These are phyloP conservation scores for Drosophila watanabei DNA, from an alignment of 1,140 invertebrate genomes.

Conservation along the genomic window DNA sequence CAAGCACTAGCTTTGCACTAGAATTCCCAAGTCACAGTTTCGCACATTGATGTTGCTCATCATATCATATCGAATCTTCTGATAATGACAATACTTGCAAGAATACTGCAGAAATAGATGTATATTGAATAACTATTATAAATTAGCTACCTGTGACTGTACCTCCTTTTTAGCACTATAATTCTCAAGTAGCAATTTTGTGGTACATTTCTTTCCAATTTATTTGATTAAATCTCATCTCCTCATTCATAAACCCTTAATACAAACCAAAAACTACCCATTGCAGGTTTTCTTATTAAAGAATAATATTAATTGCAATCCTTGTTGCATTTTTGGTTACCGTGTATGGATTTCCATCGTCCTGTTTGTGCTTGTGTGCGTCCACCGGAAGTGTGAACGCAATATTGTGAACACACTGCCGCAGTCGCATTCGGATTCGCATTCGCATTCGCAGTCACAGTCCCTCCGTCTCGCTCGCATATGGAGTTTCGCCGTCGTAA, in stretches of 20 bases:
- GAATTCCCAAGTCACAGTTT: too few relatives aligned
- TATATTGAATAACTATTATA: too few relatives aligned
- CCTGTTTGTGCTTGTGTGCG: constrained; percentile 28
- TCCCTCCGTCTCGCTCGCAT: constrained; percentile 24
- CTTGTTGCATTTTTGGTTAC: background rate
- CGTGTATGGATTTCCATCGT: constrained; percentile 14
- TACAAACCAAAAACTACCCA: rapidly evolving
- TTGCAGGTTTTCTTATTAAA: too few relatives aligned
- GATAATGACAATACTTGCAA: too few relatives aligned
- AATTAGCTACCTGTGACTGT: too few relatives aligned
- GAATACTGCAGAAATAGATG: too few relatives aligned
- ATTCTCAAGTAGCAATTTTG: too few relatives aligned
- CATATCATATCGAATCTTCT: too few relatives aligned
- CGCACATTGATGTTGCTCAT: too few relatives aligned
- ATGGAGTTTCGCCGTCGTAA: constrained; percentile 50
- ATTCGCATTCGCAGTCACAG: constrained; percentile 13
- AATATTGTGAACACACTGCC: constrained; percentile 68
- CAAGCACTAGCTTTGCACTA: too few relatives aligned
- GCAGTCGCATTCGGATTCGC: too few relatives aligned
- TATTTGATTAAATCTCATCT: background rate
- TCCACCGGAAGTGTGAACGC: constrained; percentile 69
- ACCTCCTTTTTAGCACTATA: too few relatives aligned
- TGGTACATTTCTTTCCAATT: background rate
- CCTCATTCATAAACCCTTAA: background rate
- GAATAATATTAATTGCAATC: background rate